Evolutionary conservation across 2,888 invertebrate genomes (phyloP).

Genomic region (Cephus pulcher): DNA sequence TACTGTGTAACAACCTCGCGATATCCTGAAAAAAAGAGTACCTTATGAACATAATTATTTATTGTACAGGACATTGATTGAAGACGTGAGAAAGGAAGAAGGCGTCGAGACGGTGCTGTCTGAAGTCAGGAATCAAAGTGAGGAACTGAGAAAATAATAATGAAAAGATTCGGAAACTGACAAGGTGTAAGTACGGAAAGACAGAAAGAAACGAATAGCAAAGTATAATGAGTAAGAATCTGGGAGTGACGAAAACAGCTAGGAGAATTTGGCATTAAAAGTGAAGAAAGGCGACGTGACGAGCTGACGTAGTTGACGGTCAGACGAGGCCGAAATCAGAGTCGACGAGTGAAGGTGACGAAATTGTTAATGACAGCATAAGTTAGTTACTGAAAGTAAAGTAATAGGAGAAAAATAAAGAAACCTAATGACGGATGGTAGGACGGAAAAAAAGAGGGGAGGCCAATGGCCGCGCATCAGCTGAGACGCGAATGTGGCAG

Average conservation of each 20-base stretch:
- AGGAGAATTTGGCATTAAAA: not conserved
- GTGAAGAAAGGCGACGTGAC: not conserved
- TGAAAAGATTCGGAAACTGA: not conserved
- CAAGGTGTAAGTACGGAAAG: not conserved
- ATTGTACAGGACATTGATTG: not conserved
- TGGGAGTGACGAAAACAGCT: not conserved
- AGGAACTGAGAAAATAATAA: not conserved
- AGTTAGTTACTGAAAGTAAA: constrained; percentile 23
- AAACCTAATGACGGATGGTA: constrained; percentile 21
- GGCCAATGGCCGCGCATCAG: not conserved
- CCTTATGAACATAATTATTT: not conserved
- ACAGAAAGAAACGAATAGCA: constrained; percentile 26
- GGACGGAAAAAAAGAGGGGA: not conserved
- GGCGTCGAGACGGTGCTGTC: not conserved
- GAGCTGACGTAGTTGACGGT: not conserved
- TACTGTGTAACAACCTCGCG: not conserved
- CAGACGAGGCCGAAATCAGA: not conserved
- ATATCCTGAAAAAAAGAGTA: not conserved
- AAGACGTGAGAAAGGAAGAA: not conserved
- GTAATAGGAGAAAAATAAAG: constrained; percentile 43
- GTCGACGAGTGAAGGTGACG: not conserved
- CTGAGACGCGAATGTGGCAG: not conserved
- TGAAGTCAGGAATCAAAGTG: not conserved
- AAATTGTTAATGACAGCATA: constrained; percentile 18
- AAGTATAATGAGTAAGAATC: constrained; percentile 28